Evolutionary conservation across 37 sponge, comb jelly and placozoan species (phyloP).

Genomic region (Ianthella basta): DNA sequence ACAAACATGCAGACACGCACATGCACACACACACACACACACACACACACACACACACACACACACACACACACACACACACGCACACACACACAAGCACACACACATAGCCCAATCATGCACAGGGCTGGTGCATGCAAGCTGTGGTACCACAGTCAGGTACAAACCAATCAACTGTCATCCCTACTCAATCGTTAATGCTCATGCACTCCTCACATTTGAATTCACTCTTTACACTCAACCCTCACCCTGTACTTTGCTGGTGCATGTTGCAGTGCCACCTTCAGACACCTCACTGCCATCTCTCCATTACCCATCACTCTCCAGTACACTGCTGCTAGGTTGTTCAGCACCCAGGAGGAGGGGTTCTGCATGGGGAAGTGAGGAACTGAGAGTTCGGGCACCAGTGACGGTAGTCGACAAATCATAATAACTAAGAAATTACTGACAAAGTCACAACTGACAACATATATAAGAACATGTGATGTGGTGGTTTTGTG

Average conservation of each 20-base stretch:
- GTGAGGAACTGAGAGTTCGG: neutral
- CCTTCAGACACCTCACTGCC: conserved; percentile 72
- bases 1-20: conserved; percentile 25
- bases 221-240: neutral
- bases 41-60: conserved; percentile 37
- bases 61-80: conserved; percentile 13
- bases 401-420: neutral
- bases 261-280: conserved; percentile 60
- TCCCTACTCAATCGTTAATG: too few species aligned
- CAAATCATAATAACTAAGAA: neutral
- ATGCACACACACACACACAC: conserved; percentile 34
- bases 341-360: conserved; percentile 72
- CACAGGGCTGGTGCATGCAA: too few species aligned
- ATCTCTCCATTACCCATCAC: conserved; percentile 65
- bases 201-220: too few species aligned
- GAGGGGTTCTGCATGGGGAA: conserved; percentile 40
- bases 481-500: too few species aligned
- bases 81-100: too few species aligned
- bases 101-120: neutral
- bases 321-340: conserved; percentile 90
- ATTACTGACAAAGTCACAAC: too few species aligned
- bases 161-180: too few species aligned
- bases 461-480: too few species aligned
- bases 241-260: conserved; percentile 54
- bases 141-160: too few species aligned